phyloP scores from a whole-genome alignment of 2,888 invertebrate species.

The Dorcus parallelipipedus region DNA sequence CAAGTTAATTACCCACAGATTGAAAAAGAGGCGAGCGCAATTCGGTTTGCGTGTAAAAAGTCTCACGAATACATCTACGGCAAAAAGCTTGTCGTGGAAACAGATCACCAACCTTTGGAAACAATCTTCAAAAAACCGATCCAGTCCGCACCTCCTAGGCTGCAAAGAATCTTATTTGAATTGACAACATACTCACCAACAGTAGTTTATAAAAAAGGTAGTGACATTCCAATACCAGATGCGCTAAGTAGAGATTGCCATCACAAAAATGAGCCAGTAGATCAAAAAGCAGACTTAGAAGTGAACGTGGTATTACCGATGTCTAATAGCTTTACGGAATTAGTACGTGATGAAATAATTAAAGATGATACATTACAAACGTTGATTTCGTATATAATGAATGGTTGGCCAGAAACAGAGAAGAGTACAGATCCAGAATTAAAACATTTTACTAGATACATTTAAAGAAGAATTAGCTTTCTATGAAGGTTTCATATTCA shows the following conservation, averaged over 20 bases:
- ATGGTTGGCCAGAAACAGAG: no score
- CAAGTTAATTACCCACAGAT: conserved; percentile 11
- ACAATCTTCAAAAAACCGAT: conserved; percentile 28
- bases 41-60: conserved; percentile 25
- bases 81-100: conserved; percentile 24
- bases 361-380: no score
- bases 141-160: conserved; percentile 21
- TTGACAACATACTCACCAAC: conserved; percentile 25
- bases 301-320: no score
- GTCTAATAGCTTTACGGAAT: no score
- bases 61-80: conserved; percentile 28
- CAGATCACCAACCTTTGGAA: conserved; percentile 29
- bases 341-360: no score
- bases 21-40: conserved; percentile 20
- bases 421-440: no score
- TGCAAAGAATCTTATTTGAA: conserved; percentile 31
- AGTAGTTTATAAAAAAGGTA: not conserved
- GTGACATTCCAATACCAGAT: not conserved
- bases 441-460: no score
- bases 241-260: not conserved
- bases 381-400: no score
- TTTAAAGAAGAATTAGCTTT: no score
- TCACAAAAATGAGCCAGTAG: no score
- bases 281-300: no score
- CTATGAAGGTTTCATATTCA: no score